Evolutionary conservation across 2,888 invertebrate genomes (phyloP), one percentile per base, ranked within the genome.

Genomic region (Andrena flavipes): DNA sequence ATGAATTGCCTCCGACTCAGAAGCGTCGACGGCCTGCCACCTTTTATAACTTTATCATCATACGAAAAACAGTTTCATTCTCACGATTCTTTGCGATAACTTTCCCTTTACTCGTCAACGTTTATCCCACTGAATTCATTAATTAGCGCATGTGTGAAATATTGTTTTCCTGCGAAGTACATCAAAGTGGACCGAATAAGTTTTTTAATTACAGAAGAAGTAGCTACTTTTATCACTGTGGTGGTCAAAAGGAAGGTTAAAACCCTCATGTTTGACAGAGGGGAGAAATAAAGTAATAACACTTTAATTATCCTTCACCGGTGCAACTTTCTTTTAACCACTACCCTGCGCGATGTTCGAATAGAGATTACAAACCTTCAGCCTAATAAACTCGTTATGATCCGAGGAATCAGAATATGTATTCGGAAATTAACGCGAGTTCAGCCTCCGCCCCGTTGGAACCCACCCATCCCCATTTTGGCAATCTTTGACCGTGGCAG

Each of bases 401-500:
- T 10, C 26, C 56, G 23, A 56, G 23, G 56, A 56, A 56, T 56
- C 10, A 26, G 56, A 56, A 56, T 56, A n/a, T n/a, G n/a, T n/a
- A 23, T 56, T 56, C 56, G 56, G 23, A 56, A 56, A 26, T 56
- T 56, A 56, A 56, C 2, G 23, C 2, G 26, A 56, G 10, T 56
- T 56, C 26, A 4, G 23, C 23, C 23, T 26, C 56, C 23, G 10
- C 23, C 56, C 13, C 10, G 8, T 56, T 20, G 56, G 10, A 26
- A 10, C 10, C 1, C 23, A 26, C 20, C 54, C 54, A 23, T 20
- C 56, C 23, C 56, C 23, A 23, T 56, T 56, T 56, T 26, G 20
- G 23, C 26, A 23, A 56, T 56, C 56, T 56, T 23, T 56, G 56
- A 56, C 56, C 56, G 23, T 64, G 63, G 64, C 5, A 56, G 48